Base-by-base conservation (phyloP, 1,140 invertebrate genomes). In the Bombus confusus region DNA sequence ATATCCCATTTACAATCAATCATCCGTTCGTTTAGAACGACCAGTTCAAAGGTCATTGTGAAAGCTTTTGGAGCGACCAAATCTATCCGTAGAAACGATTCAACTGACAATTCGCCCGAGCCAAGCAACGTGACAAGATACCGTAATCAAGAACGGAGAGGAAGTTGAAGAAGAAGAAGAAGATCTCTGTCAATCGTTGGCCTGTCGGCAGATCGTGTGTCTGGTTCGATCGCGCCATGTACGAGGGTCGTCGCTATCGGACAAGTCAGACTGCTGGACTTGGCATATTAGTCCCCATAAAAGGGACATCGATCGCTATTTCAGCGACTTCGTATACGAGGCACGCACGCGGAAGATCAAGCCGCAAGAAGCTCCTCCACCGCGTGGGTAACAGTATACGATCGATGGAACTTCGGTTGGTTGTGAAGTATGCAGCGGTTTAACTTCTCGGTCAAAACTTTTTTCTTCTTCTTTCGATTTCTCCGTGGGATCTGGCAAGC, bases 301-400 rank as follows among this genome's bases (percentile, higher is more conserved):
- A 68, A 83, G 59, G 76, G 85, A 75, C 87, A 91, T 89, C 86
- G 87, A 85, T 83, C 75, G 82, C 81, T 69, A 75, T 86, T 86
- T 75, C 76, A 87, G 39, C 68, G 88, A 88, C 83, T 91, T 91
- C 72, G 88, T 89, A 89, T 72, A 79, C 90, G 74, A 83, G 59
- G 83, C 89, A 91, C 86, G 90, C 89, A 90, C 87, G 78, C 89
- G 90, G 90, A 91, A 91, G 88, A 86, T 90, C 87, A 71, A 76
- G 84, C 34, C 72, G 80, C 72, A 89, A 89, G 80, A 89, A 88
- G 76, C 71, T 72, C 37, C 76, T 71, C 76, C 25, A 41, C n/a
- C 28, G 57, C 72, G 76, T 81, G 71, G 34, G 47, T 87, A 86
- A 80, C 79, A 69, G 62, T 79, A 80, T 86, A 86, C 69, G 64